Base-by-base conservation (phyloP, 1,140 invertebrate genomes). In the Apocrypta bakeri region DNA sequence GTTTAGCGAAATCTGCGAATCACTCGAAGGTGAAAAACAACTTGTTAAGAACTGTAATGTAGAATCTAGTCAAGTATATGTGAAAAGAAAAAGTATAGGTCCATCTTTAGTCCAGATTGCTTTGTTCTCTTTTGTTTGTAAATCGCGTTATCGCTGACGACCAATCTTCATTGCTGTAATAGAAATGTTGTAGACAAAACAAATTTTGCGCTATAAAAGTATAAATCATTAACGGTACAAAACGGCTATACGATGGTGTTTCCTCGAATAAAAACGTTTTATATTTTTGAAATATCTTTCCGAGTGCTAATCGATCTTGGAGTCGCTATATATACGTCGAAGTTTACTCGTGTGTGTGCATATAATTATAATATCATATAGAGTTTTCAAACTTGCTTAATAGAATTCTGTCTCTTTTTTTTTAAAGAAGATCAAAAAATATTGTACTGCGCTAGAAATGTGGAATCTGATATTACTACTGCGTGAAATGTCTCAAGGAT, bases 51-150 rank as follows among this genome's bases (percentile, higher is more conserved):
- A 31, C 29, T 69, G 3, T 48, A 33, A 69, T 37, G 48, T 56
- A 79, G 25, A 79, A 29, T 78, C 64, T 78, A 79, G 66, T 79
- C 40, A 37, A 69, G 11, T 31, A 1, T 69, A 69, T 37, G 66
- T n/a, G n/a, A n/a, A 31, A 31, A 21, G 3, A 48, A 56, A 56
- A 56, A n/a, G n/a, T n/a, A n/a, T 56, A 7, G 48, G n/a, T 56
- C 48, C 17, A 56, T 7, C 7, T 56, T 56, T 56, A 21, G n/a
- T 21, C 14, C 33, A 68, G 29, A 68, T 33, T 17, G 68, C 8
- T 69, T n/a, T 69, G 6, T 31, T 21, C 68, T 69, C 12, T 66
- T 66, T 66, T 24, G 7, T 66, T 40, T n/a, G 8, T 66, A 27
- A 42, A 6, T 66, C 1, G 12, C 25, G 25, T 69, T 56, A 29